Conservation (phyloP, 1,140 invertebrate species). For the Drosophila nebulosa region DNA sequence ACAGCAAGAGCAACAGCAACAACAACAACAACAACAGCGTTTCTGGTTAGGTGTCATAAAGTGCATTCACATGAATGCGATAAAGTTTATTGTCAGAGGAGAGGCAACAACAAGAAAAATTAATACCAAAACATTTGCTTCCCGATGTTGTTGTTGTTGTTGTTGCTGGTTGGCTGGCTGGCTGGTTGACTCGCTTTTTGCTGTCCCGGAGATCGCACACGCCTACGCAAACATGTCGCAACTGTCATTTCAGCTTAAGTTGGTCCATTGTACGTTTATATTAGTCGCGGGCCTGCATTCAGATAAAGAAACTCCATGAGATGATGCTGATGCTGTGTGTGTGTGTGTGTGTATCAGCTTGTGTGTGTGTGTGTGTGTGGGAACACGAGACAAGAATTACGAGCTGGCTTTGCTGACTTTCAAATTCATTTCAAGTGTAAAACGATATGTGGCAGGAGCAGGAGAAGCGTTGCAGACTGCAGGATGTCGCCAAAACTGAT, state of each 20-base stretch:
- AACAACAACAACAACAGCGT: background rate
- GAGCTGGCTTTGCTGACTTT: constrained; percentile 70
- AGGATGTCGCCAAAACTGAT: constrained; percentile 56
- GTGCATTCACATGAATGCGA: constrained; percentile 78
- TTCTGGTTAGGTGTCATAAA: constrained; percentile 74
- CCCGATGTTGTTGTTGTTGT: constrained; percentile 7
- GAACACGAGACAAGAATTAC: constrained; percentile 57
- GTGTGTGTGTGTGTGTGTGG: constrained; percentile 6
- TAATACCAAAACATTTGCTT: constrained; percentile 73
- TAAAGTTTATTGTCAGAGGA: constrained; percentile 76
- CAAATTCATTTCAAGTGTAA: constrained; percentile 78
- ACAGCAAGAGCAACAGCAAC: background rate
- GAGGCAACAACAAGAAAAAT: constrained; percentile 65
- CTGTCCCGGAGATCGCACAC: constrained; percentile 68
- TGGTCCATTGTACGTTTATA: constrained; percentile 80
- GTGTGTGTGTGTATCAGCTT: constrained; percentile 17
- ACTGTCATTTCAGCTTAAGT: constrained; percentile 80
- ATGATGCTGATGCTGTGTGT: constrained; percentile 27
- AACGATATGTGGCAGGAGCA: constrained; percentile 60
- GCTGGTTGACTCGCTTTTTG: constrained; percentile 34
- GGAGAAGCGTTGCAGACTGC: background rate
- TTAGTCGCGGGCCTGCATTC: constrained; percentile 61
- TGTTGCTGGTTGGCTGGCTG: constrained; percentile 21
- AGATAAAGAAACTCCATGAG: constrained; percentile 56
- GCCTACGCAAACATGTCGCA: constrained; percentile 80